Evolutionary conservation across 2,113 vertebrate genomes (phyloP).

Genomic region (Hydropotes inermis): DNA sequence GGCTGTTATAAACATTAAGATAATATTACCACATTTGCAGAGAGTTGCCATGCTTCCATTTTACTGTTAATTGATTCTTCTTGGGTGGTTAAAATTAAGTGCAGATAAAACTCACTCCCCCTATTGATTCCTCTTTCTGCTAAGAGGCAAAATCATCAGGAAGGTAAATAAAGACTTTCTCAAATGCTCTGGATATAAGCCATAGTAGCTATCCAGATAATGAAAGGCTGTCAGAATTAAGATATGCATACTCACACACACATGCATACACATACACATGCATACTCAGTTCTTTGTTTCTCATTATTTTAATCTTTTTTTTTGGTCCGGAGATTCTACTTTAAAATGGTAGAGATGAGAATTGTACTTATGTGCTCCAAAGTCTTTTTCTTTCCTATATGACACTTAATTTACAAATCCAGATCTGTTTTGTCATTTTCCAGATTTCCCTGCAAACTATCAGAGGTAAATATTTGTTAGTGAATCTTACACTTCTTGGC

Average conservation of each 20-base stretch:
- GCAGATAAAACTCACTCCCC: background rate
- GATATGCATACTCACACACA: background rate
- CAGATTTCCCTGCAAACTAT: background rate
- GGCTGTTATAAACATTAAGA: background rate
- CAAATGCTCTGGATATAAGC: background rate
- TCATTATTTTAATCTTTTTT: background rate
- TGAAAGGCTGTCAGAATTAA: background rate
- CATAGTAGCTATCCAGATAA: background rate
- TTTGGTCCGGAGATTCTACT: background rate
- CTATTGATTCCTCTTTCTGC: background rate
- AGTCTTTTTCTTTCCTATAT: background rate
- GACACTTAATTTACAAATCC: background rate
- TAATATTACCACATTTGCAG: background rate
- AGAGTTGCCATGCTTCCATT: background rate
- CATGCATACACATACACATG: background rate
- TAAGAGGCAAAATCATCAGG: background rate
- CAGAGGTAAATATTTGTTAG: background rate
- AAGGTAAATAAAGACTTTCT: background rate
- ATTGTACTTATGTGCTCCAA: background rate
- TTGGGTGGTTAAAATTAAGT: constrained; percentile 30
- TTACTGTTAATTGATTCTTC: constrained; percentile 36
- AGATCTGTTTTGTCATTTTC: background rate
- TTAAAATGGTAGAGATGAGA: background rate
- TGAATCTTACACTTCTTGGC: background rate
- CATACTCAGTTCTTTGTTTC: background rate